Percentiles rank a stretch among this genome's conserved stretches.
Evolutionary conservation across 2,113 vertebrate species (phyloP).

Genomic region (Mobula birostris): DNA sequence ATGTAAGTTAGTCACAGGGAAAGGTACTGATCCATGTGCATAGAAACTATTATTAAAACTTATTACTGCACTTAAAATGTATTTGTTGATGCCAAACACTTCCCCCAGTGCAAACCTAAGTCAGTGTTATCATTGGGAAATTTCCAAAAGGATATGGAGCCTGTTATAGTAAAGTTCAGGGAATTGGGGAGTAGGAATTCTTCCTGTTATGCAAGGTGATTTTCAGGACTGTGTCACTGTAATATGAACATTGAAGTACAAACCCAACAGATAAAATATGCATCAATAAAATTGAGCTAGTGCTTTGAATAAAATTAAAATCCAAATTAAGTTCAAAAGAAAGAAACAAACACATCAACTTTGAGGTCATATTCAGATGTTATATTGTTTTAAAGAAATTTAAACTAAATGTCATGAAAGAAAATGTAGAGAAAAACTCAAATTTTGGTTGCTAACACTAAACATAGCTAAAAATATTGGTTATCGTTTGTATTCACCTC

Average conservation of each 20-base stretch:
- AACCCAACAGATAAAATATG: background rate
- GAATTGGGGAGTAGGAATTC: background rate
- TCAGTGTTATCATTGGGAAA: constrained; percentile 3
- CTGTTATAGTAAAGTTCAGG: background rate
- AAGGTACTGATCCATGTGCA: background rate
- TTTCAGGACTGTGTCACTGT: background rate
- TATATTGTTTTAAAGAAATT: background rate
- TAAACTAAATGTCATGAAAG: background rate
- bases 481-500: too few species aligned
- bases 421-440: background rate
- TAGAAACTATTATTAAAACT: too few species aligned
- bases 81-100: constrained; percentile 11
- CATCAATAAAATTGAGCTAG: background rate
- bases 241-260: background rate
- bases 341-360: background rate
- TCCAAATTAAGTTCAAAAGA: background rate
- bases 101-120: background rate
- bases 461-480: too few species aligned
- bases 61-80: too few species aligned
- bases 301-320: background rate
- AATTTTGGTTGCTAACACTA: too few species aligned
- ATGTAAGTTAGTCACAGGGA: background rate
- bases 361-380: background rate
- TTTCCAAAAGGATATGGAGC: constrained; percentile 2
- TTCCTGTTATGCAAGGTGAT: background rate